These are phyloP conservation scores for Oceanites oceanicus DNA, from an alignment of 2,113 vertebrate genomes.

Conservation along the genomic window DNA sequence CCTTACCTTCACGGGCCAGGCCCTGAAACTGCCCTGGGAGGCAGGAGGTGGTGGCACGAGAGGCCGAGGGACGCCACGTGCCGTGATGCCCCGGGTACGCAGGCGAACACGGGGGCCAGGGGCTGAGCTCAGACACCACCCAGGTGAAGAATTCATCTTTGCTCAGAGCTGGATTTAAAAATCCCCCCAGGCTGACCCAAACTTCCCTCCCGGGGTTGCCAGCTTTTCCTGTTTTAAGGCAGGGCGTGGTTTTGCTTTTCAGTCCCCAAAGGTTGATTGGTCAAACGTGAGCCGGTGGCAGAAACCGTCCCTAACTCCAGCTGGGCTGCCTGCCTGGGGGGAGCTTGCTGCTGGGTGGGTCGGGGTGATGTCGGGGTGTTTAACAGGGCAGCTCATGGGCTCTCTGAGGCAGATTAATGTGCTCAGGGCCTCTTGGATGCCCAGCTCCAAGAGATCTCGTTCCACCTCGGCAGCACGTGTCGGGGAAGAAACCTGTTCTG, in stretches of 20 bases:
- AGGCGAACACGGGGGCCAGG: rapidly evolving
- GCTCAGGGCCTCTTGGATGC: background rate
- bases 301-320: background rate
- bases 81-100: rapidly evolving
- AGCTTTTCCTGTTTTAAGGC: background rate
- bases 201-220: background rate
- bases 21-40: background rate
- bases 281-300: background rate
- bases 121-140: background rate
- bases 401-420: background rate
- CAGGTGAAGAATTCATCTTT: background rate
- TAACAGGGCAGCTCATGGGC: background rate
- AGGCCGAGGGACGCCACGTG: background rate
- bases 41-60: rapidly evolving
- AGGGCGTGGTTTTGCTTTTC: background rate
- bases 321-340: background rate
- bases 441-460: background rate
- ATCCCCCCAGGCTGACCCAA: background rate
- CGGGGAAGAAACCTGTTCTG: background rate
- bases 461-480: background rate
- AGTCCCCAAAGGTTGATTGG: background rate
- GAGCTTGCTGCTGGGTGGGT: background rate
- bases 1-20: slow-evolving; percentile 15
- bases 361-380: background rate
- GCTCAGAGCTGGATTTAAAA: background rate